These are phyloP conservation scores for Neodiprion virginianus DNA, from an alignment of 1,140 invertebrate genomes.

Conservation along the genomic window DNA sequence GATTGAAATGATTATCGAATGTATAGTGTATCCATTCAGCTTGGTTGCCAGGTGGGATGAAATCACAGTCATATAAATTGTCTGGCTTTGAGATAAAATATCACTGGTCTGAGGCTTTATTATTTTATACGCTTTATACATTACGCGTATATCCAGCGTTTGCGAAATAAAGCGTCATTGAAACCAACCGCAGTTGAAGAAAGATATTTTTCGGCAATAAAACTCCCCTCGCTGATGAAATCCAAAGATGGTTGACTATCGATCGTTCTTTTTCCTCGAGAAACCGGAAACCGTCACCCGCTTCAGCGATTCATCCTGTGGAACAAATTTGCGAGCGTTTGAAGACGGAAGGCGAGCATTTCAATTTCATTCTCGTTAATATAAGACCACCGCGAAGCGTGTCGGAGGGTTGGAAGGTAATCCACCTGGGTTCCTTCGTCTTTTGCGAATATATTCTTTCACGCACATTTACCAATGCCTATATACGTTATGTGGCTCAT, in stretches of 20 bases:
- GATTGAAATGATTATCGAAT: too few species aligned
- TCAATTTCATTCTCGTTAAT: not conserved
- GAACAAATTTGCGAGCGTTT: not conserved
- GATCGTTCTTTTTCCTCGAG: not conserved
- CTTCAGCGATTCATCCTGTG: not conserved
- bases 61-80: too few species aligned
- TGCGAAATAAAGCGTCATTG: too few species aligned
- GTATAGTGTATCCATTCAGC: too few species aligned
- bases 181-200: too few species aligned
- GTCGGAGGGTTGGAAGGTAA: not conserved
- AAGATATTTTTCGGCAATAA: not conserved
- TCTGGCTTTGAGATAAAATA: too few species aligned
- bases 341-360: not conserved
- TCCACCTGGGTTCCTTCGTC: not conserved
- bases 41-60: too few species aligned
- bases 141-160: too few species aligned
- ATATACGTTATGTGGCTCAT: not conserved
- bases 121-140: too few species aligned
- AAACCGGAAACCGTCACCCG: not conserved
- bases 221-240: not conserved
- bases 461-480: not conserved
- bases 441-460: not conserved
- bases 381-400: not conserved
- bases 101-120: too few species aligned
- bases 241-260: not conserved